Evolutionary conservation across 1,140 invertebrate genomes (phyloP).

Genomic region (Himalopsyche phryganea): DNA sequence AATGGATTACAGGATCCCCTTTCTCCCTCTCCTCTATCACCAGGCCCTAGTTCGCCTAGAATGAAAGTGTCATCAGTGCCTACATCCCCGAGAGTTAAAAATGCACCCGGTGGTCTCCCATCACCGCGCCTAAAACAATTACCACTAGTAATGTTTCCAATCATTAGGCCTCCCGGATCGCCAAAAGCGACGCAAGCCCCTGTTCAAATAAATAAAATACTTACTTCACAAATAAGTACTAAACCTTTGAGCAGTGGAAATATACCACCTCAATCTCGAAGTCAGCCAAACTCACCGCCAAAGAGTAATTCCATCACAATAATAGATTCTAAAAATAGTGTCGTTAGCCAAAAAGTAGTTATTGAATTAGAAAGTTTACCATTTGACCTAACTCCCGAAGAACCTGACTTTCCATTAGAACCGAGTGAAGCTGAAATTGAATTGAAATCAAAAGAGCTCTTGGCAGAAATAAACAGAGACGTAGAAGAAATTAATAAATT

Average conservation of each 20-base stretch:
- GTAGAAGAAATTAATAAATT: conserved; percentile 53
- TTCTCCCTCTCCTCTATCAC: conserved; percentile 55
- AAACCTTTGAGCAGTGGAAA: conserved; percentile 45
- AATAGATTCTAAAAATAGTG: not conserved
- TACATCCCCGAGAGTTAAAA: conserved; percentile 63
- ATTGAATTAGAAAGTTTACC: conserved; percentile 22
- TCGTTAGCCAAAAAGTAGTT: conserved; percentile 18
- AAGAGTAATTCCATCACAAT: conserved; percentile 14
- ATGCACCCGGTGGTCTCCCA: conserved; percentile 57
- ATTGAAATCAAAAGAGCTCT: conserved; percentile 41
- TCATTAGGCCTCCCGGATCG: conserved; percentile 57
- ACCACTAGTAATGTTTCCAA: conserved; percentile 48
- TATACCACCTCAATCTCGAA: conserved; percentile 46
- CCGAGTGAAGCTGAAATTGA: conserved; percentile 30
- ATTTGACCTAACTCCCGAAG: conserved; percentile 17
- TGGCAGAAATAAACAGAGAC: conserved; percentile 52
- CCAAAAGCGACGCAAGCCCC: conserved; percentile 51
- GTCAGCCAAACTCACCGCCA: conserved; percentile 46
- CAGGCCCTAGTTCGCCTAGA: conserved; percentile 60
- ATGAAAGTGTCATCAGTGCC: conserved; percentile 64
- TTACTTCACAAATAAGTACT: conserved; percentile 46
- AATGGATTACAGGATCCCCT: conserved; percentile 53
- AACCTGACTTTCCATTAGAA: conserved; percentile 4
- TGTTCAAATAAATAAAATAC: conserved; percentile 47
- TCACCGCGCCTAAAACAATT: conserved; percentile 60